A percentile compares a stretch with the other conserved stretches of the same genome.
Conservation (phyloP, 2,113 vertebrate species). For the Helogale parvula region DNA sequence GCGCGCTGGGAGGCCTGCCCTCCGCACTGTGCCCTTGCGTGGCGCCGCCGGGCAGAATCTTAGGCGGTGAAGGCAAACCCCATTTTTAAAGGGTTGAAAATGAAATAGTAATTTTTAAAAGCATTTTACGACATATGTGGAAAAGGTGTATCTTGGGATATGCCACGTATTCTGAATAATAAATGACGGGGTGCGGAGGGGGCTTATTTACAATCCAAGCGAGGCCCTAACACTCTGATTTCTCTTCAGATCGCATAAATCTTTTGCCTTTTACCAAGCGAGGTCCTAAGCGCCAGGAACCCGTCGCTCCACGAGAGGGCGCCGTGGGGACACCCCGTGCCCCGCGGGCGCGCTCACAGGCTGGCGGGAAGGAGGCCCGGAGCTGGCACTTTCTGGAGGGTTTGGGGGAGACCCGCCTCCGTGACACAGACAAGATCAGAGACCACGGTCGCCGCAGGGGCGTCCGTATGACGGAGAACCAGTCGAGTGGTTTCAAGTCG, state of each 20-base stretch:
- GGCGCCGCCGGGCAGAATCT: not conserved
- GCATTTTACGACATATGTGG: not conserved
- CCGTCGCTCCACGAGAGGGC: constrained; percentile 64
- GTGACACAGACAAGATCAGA: not conserved
- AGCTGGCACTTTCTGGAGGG: not conserved
- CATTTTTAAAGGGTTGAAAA: not conserved
- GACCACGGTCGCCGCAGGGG: not conserved
- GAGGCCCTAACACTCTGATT: not conserved
- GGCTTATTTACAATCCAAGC: not conserved
- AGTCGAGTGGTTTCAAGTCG: not conserved
- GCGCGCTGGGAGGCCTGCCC: not conserved
- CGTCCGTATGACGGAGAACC: not conserved
- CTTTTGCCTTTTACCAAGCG: not conserved
- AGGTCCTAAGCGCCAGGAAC: not conserved
- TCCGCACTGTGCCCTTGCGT: fast-evolving
- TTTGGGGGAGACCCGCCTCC: not conserved
- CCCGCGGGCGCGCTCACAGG: fast-evolving
- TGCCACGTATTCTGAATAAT: not conserved
- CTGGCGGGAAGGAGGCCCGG: not conserved
- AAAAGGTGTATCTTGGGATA: not conserved
- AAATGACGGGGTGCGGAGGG: not conserved
- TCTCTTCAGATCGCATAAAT: too few relatives aligned
- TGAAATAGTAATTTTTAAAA: not conserved
- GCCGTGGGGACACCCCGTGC: not conserved
- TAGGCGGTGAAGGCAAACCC: not conserved